A percentile compares a stretch with the other conserved stretches of the same genome.
phyloP scores from a whole-genome alignment of 2,797 vertebrate genomes.

The Rachycentron canadum region DNA sequence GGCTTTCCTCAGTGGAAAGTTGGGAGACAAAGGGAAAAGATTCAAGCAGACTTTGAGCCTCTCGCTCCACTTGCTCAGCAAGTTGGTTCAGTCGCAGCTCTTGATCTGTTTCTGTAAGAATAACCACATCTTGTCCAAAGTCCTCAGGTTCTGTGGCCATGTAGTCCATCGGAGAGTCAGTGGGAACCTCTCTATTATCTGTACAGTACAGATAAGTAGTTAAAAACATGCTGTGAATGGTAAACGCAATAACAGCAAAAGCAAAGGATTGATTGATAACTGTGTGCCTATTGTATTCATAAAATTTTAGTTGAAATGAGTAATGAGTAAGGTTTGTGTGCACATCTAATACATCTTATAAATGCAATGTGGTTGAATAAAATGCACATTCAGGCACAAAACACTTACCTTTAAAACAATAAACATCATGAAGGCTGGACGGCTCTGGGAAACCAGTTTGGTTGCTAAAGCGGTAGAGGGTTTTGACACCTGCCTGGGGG shows the following conservation, averaged over 20 bases:
- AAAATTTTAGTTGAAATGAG: not conserved
- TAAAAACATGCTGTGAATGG: not conserved
- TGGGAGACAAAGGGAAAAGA: conserved; percentile 81
- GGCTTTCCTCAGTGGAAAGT: conserved; percentile 47
- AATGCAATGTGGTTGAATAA: not conserved
- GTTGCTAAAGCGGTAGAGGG: conserved; percentile 93
- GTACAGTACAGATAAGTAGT: conserved; percentile 27
- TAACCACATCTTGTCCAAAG: conserved; percentile 85
- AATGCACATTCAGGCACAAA: not conserved
- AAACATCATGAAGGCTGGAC: conserved; percentile 89
- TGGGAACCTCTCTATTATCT: conserved; percentile 74
- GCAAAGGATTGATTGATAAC: not conserved
- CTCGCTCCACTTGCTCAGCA: conserved; percentile 85
- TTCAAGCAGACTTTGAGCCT: conserved; percentile 91
- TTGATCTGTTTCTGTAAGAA: conserved; percentile 87
- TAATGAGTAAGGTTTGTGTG: not conserved
- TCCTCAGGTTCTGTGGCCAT: conserved; percentile 81
- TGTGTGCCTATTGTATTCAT: not conserved
- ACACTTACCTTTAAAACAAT: conserved; percentile 92
- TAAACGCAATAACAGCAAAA: not conserved
- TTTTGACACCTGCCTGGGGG: conserved; percentile 91
- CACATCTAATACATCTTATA: not conserved
- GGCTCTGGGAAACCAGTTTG: conserved; percentile 96
- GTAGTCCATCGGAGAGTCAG: conserved; percentile 75
- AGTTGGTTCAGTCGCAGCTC: conserved; percentile 86